phyloP scores from a whole-genome alignment of 2,888 invertebrate species.

The Chesias legatella region DNA sequence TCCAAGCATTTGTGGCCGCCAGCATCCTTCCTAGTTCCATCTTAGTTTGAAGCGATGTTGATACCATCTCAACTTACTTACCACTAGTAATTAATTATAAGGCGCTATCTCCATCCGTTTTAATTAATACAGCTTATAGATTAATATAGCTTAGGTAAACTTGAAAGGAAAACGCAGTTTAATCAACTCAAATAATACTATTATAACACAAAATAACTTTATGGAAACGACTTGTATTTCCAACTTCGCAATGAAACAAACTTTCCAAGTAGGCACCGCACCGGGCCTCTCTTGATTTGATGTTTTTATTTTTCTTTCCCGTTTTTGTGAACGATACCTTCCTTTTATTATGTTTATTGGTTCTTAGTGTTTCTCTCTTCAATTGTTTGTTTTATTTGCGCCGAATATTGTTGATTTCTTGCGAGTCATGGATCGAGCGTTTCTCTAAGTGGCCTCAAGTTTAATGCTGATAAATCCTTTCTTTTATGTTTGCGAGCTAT shows the following conservation, averaged over 20 bases:
- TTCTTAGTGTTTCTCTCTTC: slow-evolving; percentile 21
- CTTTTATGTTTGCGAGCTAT: slow-evolving; percentile 7
- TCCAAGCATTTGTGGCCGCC: slow-evolving; percentile 54
- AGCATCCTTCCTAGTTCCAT: slow-evolving; percentile 40
- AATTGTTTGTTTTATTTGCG: slow-evolving; percentile 21
- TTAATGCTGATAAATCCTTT: slow-evolving; percentile 17
- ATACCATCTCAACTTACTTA: slow-evolving; percentile 42
- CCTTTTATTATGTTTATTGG: slow-evolving; percentile 30
- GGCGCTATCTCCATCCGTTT: slow-evolving; percentile 11
- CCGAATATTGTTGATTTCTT: slow-evolving; percentile 15
- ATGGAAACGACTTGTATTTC: slow-evolving; percentile 21
- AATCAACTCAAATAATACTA: slow-evolving; percentile 19
- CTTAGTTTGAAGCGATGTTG: slow-evolving; percentile 42
- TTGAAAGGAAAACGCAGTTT: background rate
- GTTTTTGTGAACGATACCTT: slow-evolving; percentile 28
- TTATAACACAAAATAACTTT: slow-evolving; percentile 16
- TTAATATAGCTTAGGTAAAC: too few relatives aligned
- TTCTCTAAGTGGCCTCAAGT: slow-evolving; percentile 9
- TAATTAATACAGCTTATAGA: too few relatives aligned
- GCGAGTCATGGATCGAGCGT: slow-evolving; percentile 11
- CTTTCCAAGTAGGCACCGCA: slow-evolving; percentile 22
- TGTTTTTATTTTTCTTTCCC: slow-evolving; percentile 28
- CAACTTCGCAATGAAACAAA: slow-evolving; percentile 21
- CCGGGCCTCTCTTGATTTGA: slow-evolving; percentile 21
- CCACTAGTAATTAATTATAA: slow-evolving; percentile 27